phyloP scores from a whole-genome alignment of 2,113 vertebrate species.

The Paralichthys olivaceus region DNA sequence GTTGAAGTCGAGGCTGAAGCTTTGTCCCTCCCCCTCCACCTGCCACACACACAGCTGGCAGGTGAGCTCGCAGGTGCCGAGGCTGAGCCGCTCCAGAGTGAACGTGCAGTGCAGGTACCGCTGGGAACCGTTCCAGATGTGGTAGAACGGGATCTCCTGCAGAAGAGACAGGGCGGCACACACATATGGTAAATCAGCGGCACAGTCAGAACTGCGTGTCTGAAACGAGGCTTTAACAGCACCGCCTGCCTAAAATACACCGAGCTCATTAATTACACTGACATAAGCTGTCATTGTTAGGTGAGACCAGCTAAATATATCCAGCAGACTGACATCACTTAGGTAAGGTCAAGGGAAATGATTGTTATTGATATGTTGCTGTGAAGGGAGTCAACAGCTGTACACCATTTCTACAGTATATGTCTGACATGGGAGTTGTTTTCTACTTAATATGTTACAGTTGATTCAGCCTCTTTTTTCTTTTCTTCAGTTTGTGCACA shows the following conservation, averaged over 20 bases:
- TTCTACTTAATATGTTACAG: neutral
- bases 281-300: slow-evolving; percentile 28
- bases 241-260: slow-evolving; percentile 43
- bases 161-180: slow-evolving; percentile 11
- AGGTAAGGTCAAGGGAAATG: slow-evolving; percentile 15
- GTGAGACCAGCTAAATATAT: slow-evolving; percentile 30
- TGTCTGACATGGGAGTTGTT: neutral
- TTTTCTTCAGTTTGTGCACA: neutral
- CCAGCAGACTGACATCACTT: slow-evolving; percentile 50
- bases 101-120: slow-evolving; percentile 96
- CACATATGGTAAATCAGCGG: slow-evolving; percentile 16
- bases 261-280: slow-evolving; percentile 59
- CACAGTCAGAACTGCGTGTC: slow-evolving; percentile 56
- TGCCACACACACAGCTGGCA: slow-evolving; percentile 99
- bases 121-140: slow-evolving; percentile 97
- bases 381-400: slow-evolving; percentile 15
- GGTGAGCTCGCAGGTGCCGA: slow-evolving; percentile 94
- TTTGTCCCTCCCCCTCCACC: slow-evolving; percentile 98
- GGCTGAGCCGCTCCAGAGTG: slow-evolving; percentile 94
- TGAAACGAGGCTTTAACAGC: slow-evolving; percentile 33
- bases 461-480: slow-evolving; percentile 15
- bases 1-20: slow-evolving; percentile 94
- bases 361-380: slow-evolving; percentile 19
- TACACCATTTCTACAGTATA: neutral
- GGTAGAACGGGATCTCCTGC: slow-evolving; percentile 98